Base-by-base conservation (phyloP, 2,888 invertebrate genomes). In the Zeuzera pyrina region DNA sequence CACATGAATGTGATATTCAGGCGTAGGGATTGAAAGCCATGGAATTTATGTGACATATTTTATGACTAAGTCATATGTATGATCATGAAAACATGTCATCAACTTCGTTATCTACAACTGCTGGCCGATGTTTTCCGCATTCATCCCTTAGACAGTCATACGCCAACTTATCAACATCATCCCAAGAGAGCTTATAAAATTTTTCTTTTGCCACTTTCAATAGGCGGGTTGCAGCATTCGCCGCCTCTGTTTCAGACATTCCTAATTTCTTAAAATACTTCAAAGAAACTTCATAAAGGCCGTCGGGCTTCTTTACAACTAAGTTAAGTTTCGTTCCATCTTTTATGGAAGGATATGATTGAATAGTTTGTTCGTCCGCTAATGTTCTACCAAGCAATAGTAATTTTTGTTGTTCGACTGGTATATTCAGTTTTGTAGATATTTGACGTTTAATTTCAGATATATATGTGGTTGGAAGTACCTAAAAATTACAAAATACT, bases 251-350 rank as follows among this genome's bases (percentile, higher is more conserved):
- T 34, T 91, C 90, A 12, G 85, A 73, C 63, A 77, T 62, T 3
- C 79, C 77, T 49, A 86, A 87, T 49, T 87, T 88, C 66, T 86
- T 81, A 45, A 89, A 84, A 46, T 87, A 84, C 53, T 86, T 86
- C 1, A 78, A 63, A 16, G 88, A 70, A 11, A 83, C 85, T 28
- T 87, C 86, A 38, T 85, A 83, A 0, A 93, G 64, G 0, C 86
- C 72, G 32, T 89, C 88, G 4, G 87, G 86, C 48, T 90, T 91
- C 54, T 89, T 90, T 3, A 91, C 86, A 14, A 92, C 81, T 36
- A 93, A 70, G 56, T 90, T 90, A 26, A 93, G 57, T 64, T 90
- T 93, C 10, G 89, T 86, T 1, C 92, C 92, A 39, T 92, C 91
- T 62, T 89, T 90, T 19, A 93, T 89, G 42, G 86, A 85, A 3